These are phyloP conservation scores for Xestia rhomboidea DNA, from an alignment of 2,888 invertebrate species.

Conservation along the genomic window DNA sequence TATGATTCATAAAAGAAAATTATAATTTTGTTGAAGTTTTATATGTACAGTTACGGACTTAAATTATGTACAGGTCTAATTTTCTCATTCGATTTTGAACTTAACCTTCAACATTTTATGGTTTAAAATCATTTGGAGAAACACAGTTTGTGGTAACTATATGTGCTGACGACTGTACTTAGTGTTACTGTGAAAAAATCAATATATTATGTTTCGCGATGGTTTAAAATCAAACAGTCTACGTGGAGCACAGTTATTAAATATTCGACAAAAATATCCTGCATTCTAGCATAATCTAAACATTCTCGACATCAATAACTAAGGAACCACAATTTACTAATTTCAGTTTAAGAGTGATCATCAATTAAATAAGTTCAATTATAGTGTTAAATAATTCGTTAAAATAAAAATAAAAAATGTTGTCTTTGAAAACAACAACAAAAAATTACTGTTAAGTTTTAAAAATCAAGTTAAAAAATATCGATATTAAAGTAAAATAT, in stretches of 20 bases:
- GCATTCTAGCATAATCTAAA: background rate
- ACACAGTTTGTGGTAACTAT: no score
- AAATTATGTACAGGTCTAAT: background rate
- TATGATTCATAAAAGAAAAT: background rate
- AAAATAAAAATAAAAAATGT: conserved; percentile 46
- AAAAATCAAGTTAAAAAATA: conserved; percentile 64
- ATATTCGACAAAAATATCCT: background rate
- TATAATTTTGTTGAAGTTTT: background rate
- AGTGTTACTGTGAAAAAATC: background rate
- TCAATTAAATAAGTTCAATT: conserved; percentile 69
- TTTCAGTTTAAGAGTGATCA: conserved; percentile 55
- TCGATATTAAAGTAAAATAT: conserved; percentile 34
- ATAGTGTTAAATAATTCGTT: conserved; percentile 59
- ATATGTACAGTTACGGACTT: background rate
- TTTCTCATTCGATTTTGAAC: no score
- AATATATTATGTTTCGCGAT: background rate
- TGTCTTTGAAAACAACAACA: conserved; percentile 68
- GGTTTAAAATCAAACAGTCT: background rate
- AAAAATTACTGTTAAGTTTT: conserved; percentile 78
- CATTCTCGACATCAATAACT: conserved; percentile 21
- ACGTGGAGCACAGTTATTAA: background rate
- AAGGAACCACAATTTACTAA: conserved; percentile 20
- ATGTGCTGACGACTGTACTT: no score
- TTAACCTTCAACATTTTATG: no score
- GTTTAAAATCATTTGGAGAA: no score